Conservation (phyloP, 2,888 invertebrate genomes). For the Watsonalla binaria region DNA sequence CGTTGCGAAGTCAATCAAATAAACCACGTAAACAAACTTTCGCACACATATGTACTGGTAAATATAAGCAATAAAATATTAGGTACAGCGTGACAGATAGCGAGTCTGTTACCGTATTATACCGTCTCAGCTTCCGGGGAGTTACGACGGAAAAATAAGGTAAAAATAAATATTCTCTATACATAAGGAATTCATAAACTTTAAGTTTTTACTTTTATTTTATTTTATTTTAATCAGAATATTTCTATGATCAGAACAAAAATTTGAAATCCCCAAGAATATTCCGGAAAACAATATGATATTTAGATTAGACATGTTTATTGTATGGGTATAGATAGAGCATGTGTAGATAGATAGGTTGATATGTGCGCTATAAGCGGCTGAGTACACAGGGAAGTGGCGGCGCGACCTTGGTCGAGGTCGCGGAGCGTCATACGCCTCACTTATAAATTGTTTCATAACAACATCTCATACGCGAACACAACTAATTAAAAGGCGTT, state of each 20-base stretch:
- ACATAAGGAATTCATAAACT: no score
- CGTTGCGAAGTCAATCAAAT: no score
- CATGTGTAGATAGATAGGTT: conserved; percentile 37
- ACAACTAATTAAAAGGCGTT: conserved; percentile 32
- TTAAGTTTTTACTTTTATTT: no score
- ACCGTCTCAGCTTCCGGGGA: no score
- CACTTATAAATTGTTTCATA: conserved; percentile 69
- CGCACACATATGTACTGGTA: no score
- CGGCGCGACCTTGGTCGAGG: conserved; percentile 70
- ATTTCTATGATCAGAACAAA: conserved; percentile 1
- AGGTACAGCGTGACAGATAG: no score
- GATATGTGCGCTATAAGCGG: conserved; percentile 52
- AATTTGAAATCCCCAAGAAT: conserved; percentile 8
- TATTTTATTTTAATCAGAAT: no score
- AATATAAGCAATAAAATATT: no score
- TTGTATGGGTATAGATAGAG: conserved; percentile 12
- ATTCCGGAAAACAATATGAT: conserved; percentile 36
- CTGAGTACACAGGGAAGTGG: conserved; percentile 72
- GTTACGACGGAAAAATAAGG: no score
- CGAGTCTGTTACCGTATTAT: no score
- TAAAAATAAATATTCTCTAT: no score
- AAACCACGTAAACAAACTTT: no score
- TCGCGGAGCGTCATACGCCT: conserved; percentile 67
- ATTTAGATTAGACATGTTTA: conserved; percentile 31
- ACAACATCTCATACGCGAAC: conserved; percentile 45